Base-by-base conservation (phyloP, 2,113 vertebrate species). In the Chaetorhynchus papuensis region DNA sequence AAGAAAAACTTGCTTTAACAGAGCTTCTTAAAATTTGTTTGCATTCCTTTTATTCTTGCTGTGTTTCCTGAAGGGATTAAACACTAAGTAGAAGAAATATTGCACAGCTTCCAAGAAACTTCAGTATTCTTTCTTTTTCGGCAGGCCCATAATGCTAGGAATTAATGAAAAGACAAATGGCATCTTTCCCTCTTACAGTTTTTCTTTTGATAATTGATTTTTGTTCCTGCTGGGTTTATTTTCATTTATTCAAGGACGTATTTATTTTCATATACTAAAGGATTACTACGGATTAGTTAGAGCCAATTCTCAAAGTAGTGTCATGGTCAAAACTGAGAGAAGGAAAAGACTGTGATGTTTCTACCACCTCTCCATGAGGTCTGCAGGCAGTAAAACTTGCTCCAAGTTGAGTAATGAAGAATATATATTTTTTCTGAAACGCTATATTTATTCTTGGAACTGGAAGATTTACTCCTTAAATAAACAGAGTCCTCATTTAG, bases 41-140 rank as follows among this genome's bases (percentile, higher is more conserved):
- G 68, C 71, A 56, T 96, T 96, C 71, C 47, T 88, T 52, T 80
- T 93, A 22, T 41, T 93, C 78, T 70, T 93, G 47, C 64, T 96
- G 59, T 83, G 71, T 88, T 94, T 92, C 83, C 83, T 94, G 75
- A 89, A 81, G 68, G 90, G 54, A 89, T 96, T 95, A 93, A 93
- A 93, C 41, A 90, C 59, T 70, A 35, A 90, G 75, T 70, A 72
- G 61, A 80, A 92, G 83, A 95, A 93, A 94, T 70, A 92, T 10
- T 81, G 47, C 69, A 50, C 41, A 45, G 61, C 56, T 88, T 90
- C 56, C 79, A 92, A 64, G 64, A 68, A 30, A 44, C 39, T 86
- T 69, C 31, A 83, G 59, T 80, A 37, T 69, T 93, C 30, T 72
- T 87, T 81, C 44, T 89, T 88, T 47, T 91, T 92, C 15, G 0